Evolutionary conservation across 2,797 vertebrate species (phyloP).

Genomic region (Microchirus variegatus): DNA sequence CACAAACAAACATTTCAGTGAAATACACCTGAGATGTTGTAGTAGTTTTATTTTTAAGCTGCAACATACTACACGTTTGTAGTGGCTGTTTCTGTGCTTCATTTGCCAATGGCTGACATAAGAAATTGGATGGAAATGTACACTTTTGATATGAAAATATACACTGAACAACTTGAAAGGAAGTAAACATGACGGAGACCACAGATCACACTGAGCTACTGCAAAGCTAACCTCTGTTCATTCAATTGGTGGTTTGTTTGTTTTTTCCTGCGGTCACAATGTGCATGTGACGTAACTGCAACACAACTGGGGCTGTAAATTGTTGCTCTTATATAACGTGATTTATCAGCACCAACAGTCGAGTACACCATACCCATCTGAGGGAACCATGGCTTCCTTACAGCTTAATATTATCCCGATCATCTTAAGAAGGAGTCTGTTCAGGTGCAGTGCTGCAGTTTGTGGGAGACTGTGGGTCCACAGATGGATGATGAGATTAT

Average conservation of each 20-base stretch:
- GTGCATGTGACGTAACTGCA: constrained; percentile 21
- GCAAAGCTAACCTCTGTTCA: too few relatives aligned
- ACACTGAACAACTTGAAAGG: too few relatives aligned
- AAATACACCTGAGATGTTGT: background rate
- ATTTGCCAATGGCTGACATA: too few relatives aligned
- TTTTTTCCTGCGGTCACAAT: background rate
- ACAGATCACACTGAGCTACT: too few relatives aligned
- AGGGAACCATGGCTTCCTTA: background rate
- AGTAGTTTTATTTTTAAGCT: background rate
- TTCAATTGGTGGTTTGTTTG: too few relatives aligned
- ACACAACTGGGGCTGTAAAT: constrained; percentile 8
- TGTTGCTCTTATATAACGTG: constrained; percentile 35
- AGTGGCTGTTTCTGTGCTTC: too few relatives aligned
- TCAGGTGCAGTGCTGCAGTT: background rate
- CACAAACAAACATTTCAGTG: constrained; percentile 27
- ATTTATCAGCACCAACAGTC: constrained; percentile 19
- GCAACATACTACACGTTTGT: too few relatives aligned
- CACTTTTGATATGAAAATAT: too few relatives aligned
- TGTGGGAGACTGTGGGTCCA: background rate
- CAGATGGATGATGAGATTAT: constrained; percentile 21
- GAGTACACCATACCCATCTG: constrained; percentile 1
- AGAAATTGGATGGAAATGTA: too few relatives aligned
- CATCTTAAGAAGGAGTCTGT: constrained; percentile 20
- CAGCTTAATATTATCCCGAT: constrained; percentile 39
- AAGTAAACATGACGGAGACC: too few relatives aligned